Conservation (phyloP, 1,140 invertebrate species). For the Dermatophagoides farinae region DNA sequence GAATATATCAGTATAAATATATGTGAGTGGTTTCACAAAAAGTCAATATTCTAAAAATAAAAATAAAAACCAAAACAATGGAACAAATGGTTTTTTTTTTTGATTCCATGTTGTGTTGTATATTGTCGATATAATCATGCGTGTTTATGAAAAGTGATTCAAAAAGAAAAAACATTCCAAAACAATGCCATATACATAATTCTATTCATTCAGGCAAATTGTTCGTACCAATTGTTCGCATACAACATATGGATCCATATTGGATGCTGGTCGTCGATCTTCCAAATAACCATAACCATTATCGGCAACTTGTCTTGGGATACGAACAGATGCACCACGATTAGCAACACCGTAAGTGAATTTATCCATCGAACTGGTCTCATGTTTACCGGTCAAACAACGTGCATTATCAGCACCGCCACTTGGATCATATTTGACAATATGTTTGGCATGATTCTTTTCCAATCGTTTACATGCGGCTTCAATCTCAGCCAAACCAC, state of each 20-base stretch:
- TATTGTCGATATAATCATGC: too few relatives aligned
- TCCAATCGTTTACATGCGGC: constrained; percentile 47
- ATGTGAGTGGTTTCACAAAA: too few relatives aligned
- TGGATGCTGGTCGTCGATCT: constrained; percentile 75
- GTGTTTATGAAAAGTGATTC: too few relatives aligned
- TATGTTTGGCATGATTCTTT: constrained; percentile 61
- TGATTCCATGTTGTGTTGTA: too few relatives aligned
- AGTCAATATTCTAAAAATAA: too few relatives aligned
- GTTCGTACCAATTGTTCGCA: constrained; percentile 49
- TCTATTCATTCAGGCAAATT: constrained; percentile 38
- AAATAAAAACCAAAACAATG: too few relatives aligned
- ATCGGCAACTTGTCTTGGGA: constrained; percentile 32
- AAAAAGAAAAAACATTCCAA: too few relatives aligned
- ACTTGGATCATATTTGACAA: constrained; percentile 66
- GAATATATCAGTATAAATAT: too few relatives aligned
- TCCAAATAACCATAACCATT: constrained; percentile 78
- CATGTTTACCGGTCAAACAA: constrained; percentile 46
- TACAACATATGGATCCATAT: constrained; percentile 73
- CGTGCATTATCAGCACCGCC: constrained; percentile 55
- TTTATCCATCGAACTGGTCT: constrained; percentile 4
- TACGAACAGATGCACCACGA: constrained; percentile 31
- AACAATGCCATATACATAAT: too few relatives aligned
- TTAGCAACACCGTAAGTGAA: constrained; percentile 37
- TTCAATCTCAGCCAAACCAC: constrained; percentile 35
- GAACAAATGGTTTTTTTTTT: too few relatives aligned